phyloP scores from a whole-genome alignment of 2,888 invertebrate species.

The Dioctria linearis region DNA sequence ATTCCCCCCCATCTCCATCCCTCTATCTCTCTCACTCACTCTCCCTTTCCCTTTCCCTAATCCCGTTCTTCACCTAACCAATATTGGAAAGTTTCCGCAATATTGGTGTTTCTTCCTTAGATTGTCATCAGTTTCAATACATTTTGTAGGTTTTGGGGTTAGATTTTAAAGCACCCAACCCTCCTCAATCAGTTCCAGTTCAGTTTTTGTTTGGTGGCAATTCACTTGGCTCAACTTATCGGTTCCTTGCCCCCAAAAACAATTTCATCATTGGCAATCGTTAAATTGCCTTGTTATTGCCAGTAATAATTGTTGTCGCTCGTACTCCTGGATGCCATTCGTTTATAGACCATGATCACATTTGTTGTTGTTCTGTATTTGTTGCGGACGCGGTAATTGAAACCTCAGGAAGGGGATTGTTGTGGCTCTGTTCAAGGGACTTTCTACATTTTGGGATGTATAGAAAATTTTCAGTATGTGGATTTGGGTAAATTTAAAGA shows the following conservation, averaged over 20 bases:
- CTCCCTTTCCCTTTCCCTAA: neutral
- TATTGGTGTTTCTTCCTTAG: constrained; percentile 15
- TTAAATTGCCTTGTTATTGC: constrained; percentile 58
- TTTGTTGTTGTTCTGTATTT: constrained; percentile 46
- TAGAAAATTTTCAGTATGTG: too few species aligned
- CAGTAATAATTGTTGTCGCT: constrained; percentile 56
- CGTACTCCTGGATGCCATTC: constrained; percentile 49
- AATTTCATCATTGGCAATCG: constrained; percentile 57
- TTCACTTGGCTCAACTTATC: constrained; percentile 40
- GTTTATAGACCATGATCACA: constrained; percentile 53
- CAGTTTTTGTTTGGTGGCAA: constrained; percentile 18
- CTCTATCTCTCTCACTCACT: neutral
- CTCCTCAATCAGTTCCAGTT: too few species aligned
- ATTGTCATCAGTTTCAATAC: constrained; percentile 4
- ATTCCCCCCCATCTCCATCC: neutral
- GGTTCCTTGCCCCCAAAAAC: constrained; percentile 48
- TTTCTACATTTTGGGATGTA: neutral
- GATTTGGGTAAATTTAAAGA: too few species aligned
- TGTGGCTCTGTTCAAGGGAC: constrained; percentile 39
- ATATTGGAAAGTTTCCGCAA: constrained; percentile 14
- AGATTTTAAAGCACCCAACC: too few species aligned
- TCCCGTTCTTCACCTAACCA: neutral
- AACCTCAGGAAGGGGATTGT: constrained; percentile 55
- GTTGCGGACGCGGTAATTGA: constrained; percentile 57
- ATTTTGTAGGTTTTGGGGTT: too few species aligned